phyloP scores from a whole-genome alignment of 2,797 vertebrate species.

The Hippoglossus hippoglossus region DNA sequence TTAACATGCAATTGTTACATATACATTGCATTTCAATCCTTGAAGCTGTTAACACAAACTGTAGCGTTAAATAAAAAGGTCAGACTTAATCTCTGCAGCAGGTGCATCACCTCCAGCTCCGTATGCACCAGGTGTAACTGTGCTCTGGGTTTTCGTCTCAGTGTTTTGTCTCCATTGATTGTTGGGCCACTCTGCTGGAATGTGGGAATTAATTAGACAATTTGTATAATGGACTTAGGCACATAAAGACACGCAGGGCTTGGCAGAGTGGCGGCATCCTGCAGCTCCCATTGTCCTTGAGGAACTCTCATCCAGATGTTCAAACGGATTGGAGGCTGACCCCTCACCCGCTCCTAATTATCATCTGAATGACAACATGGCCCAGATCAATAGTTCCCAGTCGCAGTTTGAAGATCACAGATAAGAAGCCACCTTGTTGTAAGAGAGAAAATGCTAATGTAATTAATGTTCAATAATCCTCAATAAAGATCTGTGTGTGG shows the following conservation, averaged over 20 bases:
- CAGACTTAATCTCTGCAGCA: conserved; percentile 25
- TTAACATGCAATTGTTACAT: neutral
- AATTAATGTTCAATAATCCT: conserved; percentile 82
- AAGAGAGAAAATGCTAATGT: conserved; percentile 84
- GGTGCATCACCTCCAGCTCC: conserved; percentile 41
- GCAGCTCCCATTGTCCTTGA: conserved; percentile 85
- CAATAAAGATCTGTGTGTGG: conserved; percentile 63
- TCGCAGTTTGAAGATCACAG: conserved; percentile 92
- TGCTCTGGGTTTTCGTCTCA: conserved; percentile 30
- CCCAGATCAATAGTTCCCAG: conserved; percentile 96
- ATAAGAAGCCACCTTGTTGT: conserved; percentile 91
- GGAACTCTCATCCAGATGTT: conserved; percentile 87
- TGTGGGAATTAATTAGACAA: conserved; percentile 83
- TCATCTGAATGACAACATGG: conserved; percentile 97
- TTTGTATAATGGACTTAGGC: conserved; percentile 81
- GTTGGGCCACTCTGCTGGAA: conserved; percentile 64
- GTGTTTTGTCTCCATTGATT: conserved; percentile 66
- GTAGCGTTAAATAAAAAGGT: conserved; percentile 12
- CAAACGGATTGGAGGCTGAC: conserved; percentile 88
- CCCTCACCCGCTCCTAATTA: conserved; percentile 93
- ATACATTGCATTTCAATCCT: neutral
- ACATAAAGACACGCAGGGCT: conserved; percentile 65
- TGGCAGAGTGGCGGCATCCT: conserved; percentile 72
- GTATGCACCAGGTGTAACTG: conserved; percentile 15
- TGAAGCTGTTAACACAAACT: conserved; percentile 2